Evolutionary conservation across 2,888 invertebrate species (phyloP), one percentile per base, ranked within the genome.

Genomic region (Apamea crenata): DNA sequence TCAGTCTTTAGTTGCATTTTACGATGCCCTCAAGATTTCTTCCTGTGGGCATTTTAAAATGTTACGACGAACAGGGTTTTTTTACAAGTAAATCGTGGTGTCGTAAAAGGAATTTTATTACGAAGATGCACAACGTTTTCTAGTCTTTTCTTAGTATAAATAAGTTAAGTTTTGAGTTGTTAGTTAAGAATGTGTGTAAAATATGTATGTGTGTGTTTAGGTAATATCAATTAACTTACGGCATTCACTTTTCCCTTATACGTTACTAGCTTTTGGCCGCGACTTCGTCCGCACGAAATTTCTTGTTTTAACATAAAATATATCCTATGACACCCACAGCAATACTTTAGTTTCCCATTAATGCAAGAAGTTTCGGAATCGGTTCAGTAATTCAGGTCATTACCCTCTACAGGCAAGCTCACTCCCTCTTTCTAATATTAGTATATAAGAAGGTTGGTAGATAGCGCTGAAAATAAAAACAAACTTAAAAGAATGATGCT

Each of bases 1-100:
- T 65, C 56, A 65, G 78, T 84, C 81, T 71, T 83, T 74, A 81
- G 84, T 67, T 84, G 83, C 84, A 84, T 77, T 84, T 84, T 84
- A 84, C 84, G 84, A 77, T 59, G 77, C 81, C 70, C 81, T 59
- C 61, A 83, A 83, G 83, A 83, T 80, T 83, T 83, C 65, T 76
- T 75, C 80, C 75, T 83, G 63, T 65, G 83, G 75, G 71, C 29
- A 65, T 83, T 83, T 83, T 73, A 83, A 83, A 83, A 82, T 74
- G 69, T 82, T 70, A 74, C 82, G 59, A 66, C 65, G 78, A 74
- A 74, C 50, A 65, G n/a, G 69, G 44, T 36, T 70, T 36, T 70
- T 81, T 78, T 56, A 36, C 3, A 69, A 82, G 69, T 59, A 61
- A 61, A 73, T 66, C 32, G 59, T 74, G n/a, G 18, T 21, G 36